phyloP scores from a whole-genome alignment of 2,888 invertebrate species.

The Cremastobaeus sp. region DNA sequence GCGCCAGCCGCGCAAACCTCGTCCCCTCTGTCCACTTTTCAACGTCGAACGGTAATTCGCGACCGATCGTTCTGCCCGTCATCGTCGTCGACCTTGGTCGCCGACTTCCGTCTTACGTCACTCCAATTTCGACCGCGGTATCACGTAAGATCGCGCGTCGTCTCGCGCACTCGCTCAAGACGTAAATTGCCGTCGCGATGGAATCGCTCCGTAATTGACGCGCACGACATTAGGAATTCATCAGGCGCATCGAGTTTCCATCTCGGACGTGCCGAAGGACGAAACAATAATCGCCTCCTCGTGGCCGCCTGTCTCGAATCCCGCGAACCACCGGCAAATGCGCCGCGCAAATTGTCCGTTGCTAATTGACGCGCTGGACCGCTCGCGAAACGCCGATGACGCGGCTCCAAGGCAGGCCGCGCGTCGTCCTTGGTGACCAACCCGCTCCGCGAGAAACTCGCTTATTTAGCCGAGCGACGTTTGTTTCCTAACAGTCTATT shows the following conservation, averaged over 20 bases:
- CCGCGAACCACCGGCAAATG: constrained; percentile 34
- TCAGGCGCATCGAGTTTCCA: constrained; percentile 31
- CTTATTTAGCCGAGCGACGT: constrained; percentile 12
- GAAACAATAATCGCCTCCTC: constrained; percentile 35
- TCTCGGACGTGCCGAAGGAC: constrained; percentile 36
- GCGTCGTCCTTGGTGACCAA: constrained; percentile 28
- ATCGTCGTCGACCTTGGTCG: too few species aligned
- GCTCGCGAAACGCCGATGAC: not conserved
- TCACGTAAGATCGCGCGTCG: not conserved
- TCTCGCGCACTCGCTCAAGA: not conserved
- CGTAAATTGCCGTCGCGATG: constrained; percentile 10
- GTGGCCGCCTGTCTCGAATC: constrained; percentile 26
- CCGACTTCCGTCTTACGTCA: too few species aligned
- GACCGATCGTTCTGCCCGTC: too few species aligned
- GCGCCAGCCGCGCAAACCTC: too few species aligned
- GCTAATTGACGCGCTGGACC: not conserved
- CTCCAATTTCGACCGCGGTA: not conserved
- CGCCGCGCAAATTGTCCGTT: not conserved
- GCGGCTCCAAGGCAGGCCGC: not conserved
- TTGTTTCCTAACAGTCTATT: constrained; percentile 77
- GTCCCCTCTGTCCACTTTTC: constrained; percentile 40
- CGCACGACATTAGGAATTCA: constrained; percentile 35
- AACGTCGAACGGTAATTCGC: too few species aligned
- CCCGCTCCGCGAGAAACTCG: constrained; percentile 21
- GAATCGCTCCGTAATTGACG: constrained; percentile 22